Conservation (phyloP, 2,113 vertebrate genomes). For the Rhodinocichla rosea region DNA sequence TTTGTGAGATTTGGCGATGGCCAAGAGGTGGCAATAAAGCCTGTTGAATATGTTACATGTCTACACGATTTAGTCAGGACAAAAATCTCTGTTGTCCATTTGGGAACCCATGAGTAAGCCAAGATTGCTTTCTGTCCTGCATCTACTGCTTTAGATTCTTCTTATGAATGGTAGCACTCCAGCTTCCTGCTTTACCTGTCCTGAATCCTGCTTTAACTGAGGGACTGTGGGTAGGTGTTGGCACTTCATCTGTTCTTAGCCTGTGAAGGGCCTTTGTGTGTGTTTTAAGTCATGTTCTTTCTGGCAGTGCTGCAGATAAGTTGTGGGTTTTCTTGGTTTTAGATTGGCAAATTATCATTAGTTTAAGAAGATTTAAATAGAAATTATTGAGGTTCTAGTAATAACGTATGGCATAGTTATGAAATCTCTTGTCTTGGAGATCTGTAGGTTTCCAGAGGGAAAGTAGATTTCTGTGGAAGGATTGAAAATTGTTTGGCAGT, state of each 20-base stretch:
- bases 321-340: background rate
- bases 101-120: background rate
- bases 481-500: background rate
- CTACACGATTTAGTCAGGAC: background rate
- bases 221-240: background rate
- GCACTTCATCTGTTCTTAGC: background rate
- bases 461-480: background rate
- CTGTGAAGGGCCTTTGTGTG: background rate
- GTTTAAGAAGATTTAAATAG: background rate
- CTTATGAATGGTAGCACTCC: background rate
- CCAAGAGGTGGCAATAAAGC: slow-evolving; percentile 44
- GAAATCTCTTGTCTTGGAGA: background rate
- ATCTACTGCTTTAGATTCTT: background rate
- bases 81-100: background rate
- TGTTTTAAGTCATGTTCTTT: background rate
- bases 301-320: background rate
- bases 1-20: background rate
- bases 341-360: background rate
- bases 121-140: background rate
- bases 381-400: background rate
- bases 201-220: background rate
- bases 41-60: background rate
- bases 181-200: background rate
- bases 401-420: background rate
- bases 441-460: background rate